A percentile compares a stretch with the other conserved stretches of the same genome.
phyloP scores from a whole-genome alignment of 2,888 invertebrate genomes.

The Lasius platythorax region DNA sequence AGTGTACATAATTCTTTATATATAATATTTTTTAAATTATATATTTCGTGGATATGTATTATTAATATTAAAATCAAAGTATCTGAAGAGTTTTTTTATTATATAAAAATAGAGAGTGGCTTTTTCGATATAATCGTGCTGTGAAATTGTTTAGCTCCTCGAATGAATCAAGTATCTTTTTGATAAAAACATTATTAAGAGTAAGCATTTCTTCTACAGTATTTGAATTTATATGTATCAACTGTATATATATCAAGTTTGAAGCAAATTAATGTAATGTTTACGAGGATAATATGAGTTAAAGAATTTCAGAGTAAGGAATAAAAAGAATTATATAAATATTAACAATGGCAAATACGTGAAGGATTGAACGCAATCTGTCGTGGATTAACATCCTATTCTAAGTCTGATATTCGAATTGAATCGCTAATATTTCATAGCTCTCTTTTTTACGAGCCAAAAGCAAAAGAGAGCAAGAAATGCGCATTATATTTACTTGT shows the following conservation, averaged over 20 bases:
- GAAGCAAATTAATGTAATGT: neutral
- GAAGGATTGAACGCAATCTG: neutral
- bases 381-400: constrained; percentile 35
- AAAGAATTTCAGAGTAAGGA: neutral
- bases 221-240: neutral
- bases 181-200: neutral
- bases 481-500: neutral
- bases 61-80: neutral
- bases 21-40: neutral
- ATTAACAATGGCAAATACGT: neutral
- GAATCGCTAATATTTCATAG: neutral
- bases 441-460: neutral
- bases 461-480: neutral
- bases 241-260: neutral
- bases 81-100: neutral
- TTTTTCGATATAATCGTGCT: neutral
- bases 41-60: neutral
- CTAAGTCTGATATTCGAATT: neutral
- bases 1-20: neutral
- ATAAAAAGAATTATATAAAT: neutral
- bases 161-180: neutral
- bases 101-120: neutral
- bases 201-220: neutral
- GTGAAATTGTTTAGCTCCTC: neutral
- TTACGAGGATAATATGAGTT: neutral